Base-by-base conservation (phyloP, 2,888 invertebrate species). In the Linnaemya tessellans region DNA sequence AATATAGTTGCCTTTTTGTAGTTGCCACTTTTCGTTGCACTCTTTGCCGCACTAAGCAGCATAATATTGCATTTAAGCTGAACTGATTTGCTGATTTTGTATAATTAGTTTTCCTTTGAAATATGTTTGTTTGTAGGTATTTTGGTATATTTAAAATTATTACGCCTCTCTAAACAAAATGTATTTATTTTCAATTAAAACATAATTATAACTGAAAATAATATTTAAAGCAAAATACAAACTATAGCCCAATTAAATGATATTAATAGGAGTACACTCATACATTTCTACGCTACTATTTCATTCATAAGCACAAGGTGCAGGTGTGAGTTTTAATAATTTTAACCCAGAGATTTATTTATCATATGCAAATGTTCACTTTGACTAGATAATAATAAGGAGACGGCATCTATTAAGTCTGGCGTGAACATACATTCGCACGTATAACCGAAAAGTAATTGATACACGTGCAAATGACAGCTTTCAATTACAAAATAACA, bases 391-490 rank as follows among this genome's bases (percentile, higher is more conserved):
- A 75, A 86, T 82, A 43, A n/a, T 54, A 86, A 74, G 60, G 71
- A 83, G 49, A 54, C 68, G 54, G 71, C 11, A 30, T 30, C 30
- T 30, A 30, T 30, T 30, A 30, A 3, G 2, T 3, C 30, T 30
- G 3, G 5, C 30, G 30, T 5, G 5, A 3, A 30, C 30, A 30
- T 5, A 11, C 11, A 58, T 30, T 0, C 15, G 25, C 4, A 60
- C 7, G 22, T 60, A 11, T 60, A 20, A 18, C 62, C 80, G 18
- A 73, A 77, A 80, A 70, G 85, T 86, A 86, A 87, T 84, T 84
- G 87, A 88, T 88, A 87, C 86, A 79, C 75, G 87, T 87, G 84
- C 82, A 87, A 87, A 75, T 84, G 87, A 82, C 83, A 86, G 84
- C 86, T 84, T 87, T 88, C 86, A 88, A 87, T 87, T 87, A 87